Base-by-base conservation (phyloP, 2,888 invertebrate species). In the Eupithecia subfuscata region DNA sequence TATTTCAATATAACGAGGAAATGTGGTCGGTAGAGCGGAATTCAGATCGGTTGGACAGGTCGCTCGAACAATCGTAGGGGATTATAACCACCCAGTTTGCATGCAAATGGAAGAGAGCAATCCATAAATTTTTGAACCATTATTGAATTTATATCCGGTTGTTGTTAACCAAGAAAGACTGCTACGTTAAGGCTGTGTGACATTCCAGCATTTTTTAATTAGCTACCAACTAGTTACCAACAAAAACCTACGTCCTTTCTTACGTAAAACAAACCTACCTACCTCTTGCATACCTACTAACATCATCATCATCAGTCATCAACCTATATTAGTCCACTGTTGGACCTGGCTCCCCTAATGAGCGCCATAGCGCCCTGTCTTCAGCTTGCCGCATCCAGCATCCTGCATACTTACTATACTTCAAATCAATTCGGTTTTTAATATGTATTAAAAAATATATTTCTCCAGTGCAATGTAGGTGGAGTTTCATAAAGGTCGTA, bases 1-100 rank as follows among this genome's bases (percentile, higher is more conserved):
- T 78, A 81, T 81, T 80, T 79, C 77, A 77, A 76, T 77, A 69
- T 80, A 80, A 81, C 78, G 77, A 79, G 81, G 80, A 79, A 81
- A 81, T 78, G 78, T 76, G 73, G 68, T 71, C 78, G 70, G 76
- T 76, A 77, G 74, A 75, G 73, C 64, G 72, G 76, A 76, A 76
- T 78, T 79, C 70, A 74, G 79, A 74, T 77, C 75, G 75, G 78
- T 78, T 43, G 56, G 69, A 71, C 73, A 74, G 71, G 75, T 74
- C 77, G 25, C 48, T 30, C 68, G 69, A 56, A 72, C 69, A 78
- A 73, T 71, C 65, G 69, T 40, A 60, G 56, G 48, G 37, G 45
- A 73, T 56, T 64, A 71, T 77, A 77, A 73, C 64, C 64, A 64
- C 64, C 64, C 16, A 34, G 64, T 34, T 64, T 30, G 64, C 7